Conservation (phyloP, 2,888 invertebrate genomes). For the Polylopha cassiicola region DNA sequence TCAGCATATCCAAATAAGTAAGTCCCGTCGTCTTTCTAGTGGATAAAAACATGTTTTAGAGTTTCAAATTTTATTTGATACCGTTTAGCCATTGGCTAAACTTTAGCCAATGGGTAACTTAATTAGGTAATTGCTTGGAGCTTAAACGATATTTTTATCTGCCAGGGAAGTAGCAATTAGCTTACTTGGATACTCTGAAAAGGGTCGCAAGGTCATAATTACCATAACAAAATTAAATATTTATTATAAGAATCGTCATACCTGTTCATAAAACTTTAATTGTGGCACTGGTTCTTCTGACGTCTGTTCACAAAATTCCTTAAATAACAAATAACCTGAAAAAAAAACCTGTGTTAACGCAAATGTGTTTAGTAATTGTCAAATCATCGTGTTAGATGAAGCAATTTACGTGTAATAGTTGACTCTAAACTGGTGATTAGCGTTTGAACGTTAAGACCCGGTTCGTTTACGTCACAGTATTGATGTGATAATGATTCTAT, state of each 20-base stretch:
- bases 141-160: too few species aligned
- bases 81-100: too few species aligned
- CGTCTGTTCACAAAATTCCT: constrained; percentile 98
- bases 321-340: constrained; percentile 97
- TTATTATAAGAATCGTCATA: constrained; percentile 61
- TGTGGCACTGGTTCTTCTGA: constrained; percentile 98
- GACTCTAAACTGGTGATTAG: constrained; percentile 12
- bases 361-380: constrained; percentile 11
- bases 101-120: too few species aligned
- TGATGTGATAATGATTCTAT: not conserved
- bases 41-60: too few species aligned
- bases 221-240: not conserved
- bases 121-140: too few species aligned
- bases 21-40: too few species aligned
- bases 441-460: constrained; percentile 11
- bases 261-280: constrained; percentile 99
- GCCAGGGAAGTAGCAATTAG: too few species aligned
- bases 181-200: too few species aligned
- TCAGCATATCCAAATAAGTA: too few species aligned
- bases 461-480: constrained; percentile 12
- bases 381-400: constrained; percentile 10
- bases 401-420: constrained; percentile 5
- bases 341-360: constrained; percentile 25
- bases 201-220: too few species aligned
- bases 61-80: too few species aligned